phyloP scores from a whole-genome alignment of 2,113 vertebrate genomes.

The Nycticryphes semicollaris region DNA sequence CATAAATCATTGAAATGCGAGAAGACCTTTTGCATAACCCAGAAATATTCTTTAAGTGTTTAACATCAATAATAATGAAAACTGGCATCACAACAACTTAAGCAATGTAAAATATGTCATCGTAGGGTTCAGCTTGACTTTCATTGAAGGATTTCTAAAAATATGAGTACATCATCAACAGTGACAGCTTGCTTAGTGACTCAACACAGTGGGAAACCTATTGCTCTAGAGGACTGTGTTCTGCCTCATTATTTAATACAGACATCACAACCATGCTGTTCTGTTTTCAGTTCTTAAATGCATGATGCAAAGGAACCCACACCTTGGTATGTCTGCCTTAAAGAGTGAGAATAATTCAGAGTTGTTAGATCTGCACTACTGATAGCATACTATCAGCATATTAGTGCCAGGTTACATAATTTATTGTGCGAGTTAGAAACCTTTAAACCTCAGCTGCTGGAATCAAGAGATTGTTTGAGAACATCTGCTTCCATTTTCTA shows the following conservation, averaged over 20 bases:
- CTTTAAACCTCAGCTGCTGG: constrained; percentile 45
- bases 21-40: constrained; percentile 70
- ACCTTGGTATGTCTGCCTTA: constrained; percentile 32
- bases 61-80: constrained; percentile 79
- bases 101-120: constrained; percentile 63
- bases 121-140: constrained; percentile 55
- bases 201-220: constrained; percentile 60
- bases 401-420: constrained; percentile 32
- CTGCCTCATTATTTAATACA: constrained; percentile 67
- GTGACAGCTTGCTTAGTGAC: constrained; percentile 64
- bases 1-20: constrained; percentile 76
- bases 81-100: constrained; percentile 66
- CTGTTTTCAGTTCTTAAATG: constrained; percentile 48
- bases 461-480: constrained; percentile 34
- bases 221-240: constrained; percentile 62
- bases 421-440: constrained; percentile 27
- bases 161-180: constrained; percentile 63
- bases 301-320: constrained; percentile 55
- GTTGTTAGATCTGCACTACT: constrained; percentile 35
- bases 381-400: not conserved
- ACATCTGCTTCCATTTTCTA: constrained; percentile 39
- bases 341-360: constrained; percentile 48
- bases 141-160: constrained; percentile 71
- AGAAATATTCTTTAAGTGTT: constrained; percentile 74
- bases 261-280: constrained; percentile 58